These are phyloP conservation scores for Oscarella lobularis DNA, from an alignment of 37 sponge, comb jelly and placozoan genomes.

Conservation along the genomic window DNA sequence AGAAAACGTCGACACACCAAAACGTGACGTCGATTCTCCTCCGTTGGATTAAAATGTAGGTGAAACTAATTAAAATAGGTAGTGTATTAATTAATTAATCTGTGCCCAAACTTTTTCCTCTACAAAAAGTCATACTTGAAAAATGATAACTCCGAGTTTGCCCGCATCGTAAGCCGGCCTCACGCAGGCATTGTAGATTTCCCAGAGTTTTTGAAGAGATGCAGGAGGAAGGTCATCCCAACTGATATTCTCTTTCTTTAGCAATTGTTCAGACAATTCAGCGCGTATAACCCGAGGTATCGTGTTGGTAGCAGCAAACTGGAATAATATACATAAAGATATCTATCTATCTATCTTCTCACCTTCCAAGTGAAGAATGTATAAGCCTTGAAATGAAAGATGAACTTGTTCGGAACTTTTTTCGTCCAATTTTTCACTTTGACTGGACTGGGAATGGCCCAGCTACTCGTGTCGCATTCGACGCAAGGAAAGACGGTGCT, in stretches of 20 bases:
- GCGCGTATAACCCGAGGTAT: not conserved
- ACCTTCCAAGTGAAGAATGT: not conserved
- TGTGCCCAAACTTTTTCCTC: not conserved
- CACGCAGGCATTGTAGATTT: not conserved
- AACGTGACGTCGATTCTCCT: not conserved
- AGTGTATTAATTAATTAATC: not conserved
- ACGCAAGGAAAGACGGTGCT: slow-evolving; percentile 2
- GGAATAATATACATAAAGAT: not conserved
- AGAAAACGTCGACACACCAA: not conserved
- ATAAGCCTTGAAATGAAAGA: not conserved
- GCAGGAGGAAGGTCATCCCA: not conserved
- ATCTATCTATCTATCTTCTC: not conserved
- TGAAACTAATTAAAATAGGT: not conserved
- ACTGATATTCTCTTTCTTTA: not conserved
- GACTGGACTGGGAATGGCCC: not conserved
- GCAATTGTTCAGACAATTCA: not conserved
- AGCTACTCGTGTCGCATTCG: not conserved
- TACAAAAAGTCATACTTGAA: not conserved
- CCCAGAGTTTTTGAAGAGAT: not conserved
- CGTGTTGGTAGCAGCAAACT: not conserved
- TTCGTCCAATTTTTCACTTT: not conserved
- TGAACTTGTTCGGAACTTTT: not conserved
- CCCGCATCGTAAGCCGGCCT: not conserved
- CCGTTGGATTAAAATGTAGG: not conserved
- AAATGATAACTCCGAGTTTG: not conserved